Percentiles rank a stretch among this genome's conserved stretches.
phyloP scores from a whole-genome alignment of 2,797 vertebrate genomes.

The Fistularia commersonii region DNA sequence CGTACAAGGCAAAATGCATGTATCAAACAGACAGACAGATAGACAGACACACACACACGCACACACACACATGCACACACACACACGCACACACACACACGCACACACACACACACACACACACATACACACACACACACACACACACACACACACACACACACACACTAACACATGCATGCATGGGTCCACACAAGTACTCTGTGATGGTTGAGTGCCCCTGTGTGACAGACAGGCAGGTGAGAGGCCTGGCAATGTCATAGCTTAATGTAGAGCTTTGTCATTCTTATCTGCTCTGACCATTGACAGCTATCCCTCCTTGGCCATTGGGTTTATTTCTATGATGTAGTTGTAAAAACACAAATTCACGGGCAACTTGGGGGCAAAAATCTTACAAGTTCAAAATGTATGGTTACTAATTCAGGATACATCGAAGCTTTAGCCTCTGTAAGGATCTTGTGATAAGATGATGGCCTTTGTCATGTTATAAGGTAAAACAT shows the following conservation, averaged over 20 bases:
- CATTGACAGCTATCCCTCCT: slow-evolving; percentile 52
- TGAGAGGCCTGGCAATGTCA: slow-evolving; percentile 72
- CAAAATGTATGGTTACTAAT: slow-evolving; percentile 46
- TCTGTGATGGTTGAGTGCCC: slow-evolving; percentile 77
- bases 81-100: slow-evolving; percentile 25
- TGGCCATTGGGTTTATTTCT: slow-evolving; percentile 55
- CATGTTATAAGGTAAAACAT: neutral
- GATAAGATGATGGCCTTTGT: slow-evolving; percentile 13
- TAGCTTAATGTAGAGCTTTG: slow-evolving; percentile 59
- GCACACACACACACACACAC: slow-evolving; percentile 72
- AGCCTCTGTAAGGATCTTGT: slow-evolving; percentile 6
- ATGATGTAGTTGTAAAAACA: slow-evolving; percentile 60
- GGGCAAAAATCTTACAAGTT: slow-evolving; percentile 23
- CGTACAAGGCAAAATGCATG: slow-evolving; percentile 82
- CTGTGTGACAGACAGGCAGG: slow-evolving; percentile 78
- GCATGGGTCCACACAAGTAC: slow-evolving; percentile 70
- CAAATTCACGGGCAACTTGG: slow-evolving; percentile 41
- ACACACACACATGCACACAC: slow-evolving; percentile 70
- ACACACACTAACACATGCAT: slow-evolving; percentile 23
- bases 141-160: slow-evolving; percentile 38
- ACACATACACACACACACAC: no score
- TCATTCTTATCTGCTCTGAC: slow-evolving; percentile 61
- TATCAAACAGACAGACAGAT: slow-evolving; percentile 62
- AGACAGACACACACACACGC: slow-evolving; percentile 30
- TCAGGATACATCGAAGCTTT: slow-evolving; percentile 35